phyloP scores from a whole-genome alignment of 2,888 invertebrate species.

The Pandemis cinnamomeana region DNA sequence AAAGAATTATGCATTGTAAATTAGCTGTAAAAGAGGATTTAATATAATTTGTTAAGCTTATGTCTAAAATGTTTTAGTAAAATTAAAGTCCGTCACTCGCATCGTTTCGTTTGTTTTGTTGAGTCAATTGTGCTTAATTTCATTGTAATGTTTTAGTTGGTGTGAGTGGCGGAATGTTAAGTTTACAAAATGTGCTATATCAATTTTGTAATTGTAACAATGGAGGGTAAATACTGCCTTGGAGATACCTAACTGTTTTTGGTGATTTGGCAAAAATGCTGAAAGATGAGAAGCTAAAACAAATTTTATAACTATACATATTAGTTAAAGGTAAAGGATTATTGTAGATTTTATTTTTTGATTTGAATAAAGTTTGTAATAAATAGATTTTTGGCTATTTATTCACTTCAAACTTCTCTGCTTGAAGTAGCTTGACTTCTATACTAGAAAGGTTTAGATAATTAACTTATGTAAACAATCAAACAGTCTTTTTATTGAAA shows the following conservation, averaged over 20 bases:
- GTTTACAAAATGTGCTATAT: constrained; percentile 49
- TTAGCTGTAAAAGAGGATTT: constrained; percentile 79
- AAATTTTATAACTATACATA: constrained; percentile 77
- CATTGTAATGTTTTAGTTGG: constrained; percentile 29
- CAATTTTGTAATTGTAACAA: constrained; percentile 46
- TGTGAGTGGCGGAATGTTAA: constrained; percentile 53
- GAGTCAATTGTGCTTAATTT: constrained; percentile 30
- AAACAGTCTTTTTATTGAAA: too few relatives aligned
- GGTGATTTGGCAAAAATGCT: constrained; percentile 48
- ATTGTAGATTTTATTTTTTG: constrained; percentile 85
- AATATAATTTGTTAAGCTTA: constrained; percentile 83
- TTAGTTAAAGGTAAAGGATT: constrained; percentile 74
- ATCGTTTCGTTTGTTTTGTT: constrained; percentile 45
- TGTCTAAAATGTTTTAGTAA: constrained; percentile 68
- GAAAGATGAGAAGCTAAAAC: constrained; percentile 68
- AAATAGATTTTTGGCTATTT: constrained; percentile 59
- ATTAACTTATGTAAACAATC: too few relatives aligned
- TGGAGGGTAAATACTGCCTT: constrained; percentile 63
- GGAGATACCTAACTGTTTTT: constrained; percentile 47
- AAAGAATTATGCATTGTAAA: constrained; percentile 80
- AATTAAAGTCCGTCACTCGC: constrained; percentile 62
- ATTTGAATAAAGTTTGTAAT: constrained; percentile 85
- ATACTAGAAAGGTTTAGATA: too few relatives aligned
- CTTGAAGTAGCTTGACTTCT: background rate
- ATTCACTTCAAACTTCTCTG: constrained; percentile 26